Percentiles rank a stretch among this genome's conserved stretches.
These are phyloP conservation scores for Columba janthina DNA, from an alignment of 2,113 vertebrate species.

Conservation along the genomic window DNA sequence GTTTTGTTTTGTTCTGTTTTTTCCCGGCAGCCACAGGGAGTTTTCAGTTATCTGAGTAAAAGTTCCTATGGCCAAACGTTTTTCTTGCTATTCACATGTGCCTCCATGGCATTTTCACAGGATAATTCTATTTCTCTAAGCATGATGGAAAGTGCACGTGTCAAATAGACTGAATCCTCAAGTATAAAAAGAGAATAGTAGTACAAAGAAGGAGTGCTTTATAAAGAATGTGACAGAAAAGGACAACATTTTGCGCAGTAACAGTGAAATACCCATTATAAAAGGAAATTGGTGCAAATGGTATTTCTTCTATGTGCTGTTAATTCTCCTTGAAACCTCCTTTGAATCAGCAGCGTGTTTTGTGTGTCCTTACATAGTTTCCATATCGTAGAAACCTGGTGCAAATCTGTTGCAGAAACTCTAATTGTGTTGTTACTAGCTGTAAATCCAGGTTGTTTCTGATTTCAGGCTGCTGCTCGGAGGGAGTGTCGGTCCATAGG, in stretches of 20 bases:
- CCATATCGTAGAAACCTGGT: neutral
- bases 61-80: neutral
- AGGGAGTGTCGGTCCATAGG: neutral
- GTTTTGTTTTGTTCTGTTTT: neutral
- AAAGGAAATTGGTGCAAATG: neutral
- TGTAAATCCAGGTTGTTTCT: neutral
- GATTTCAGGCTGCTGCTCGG: neutral
- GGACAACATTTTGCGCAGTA: neutral
- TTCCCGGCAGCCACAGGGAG: neutral
- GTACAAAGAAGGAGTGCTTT: neutral
- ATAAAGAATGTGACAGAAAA: neutral
- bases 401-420: neutral
- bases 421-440: neutral
- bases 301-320: neutral
- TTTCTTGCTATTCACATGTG: neutral
- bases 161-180: neutral
- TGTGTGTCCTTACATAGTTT: neutral
- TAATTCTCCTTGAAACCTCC: neutral
- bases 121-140: neutral
- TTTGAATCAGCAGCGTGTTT: neutral
- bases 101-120: neutral
- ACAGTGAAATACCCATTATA: neutral
- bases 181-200: neutral
- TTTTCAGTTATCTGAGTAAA: neutral
- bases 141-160: neutral